Evolutionary conservation across 2,113 vertebrate genomes (phyloP), one percentile per base, ranked within the genome.

Genomic region (Talpa occidentalis): DNA sequence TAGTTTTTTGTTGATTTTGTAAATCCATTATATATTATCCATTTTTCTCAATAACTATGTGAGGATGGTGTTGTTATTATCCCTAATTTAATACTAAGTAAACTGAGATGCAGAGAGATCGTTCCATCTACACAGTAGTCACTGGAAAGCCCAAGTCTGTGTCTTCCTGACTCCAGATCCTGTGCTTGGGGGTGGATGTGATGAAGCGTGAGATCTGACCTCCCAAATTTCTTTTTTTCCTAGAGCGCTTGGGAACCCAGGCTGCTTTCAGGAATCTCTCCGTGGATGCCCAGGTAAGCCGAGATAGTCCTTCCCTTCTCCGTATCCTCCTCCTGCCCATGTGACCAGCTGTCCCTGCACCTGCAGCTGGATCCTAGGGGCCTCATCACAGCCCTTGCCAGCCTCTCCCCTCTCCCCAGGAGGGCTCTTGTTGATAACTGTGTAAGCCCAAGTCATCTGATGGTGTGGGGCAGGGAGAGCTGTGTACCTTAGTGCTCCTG

Each of bases 201-300:
- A 59, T 56, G 47, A n/a, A 62, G 30, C 24, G 11, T 70, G 56
- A 84, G 35, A 72, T 42, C 83, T 97, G 88, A 97, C 67, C 62
- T 77, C 60, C n/a, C 37, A 54, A 62, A 92, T 97, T 93, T 83
- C 42, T 32, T 79, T 93, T 85, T 67, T 79, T 78, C 47, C 93
- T 94, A 97, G 96, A 90, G 72, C 37, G 42, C 26, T 92, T 37
- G 88, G 54, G 88, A 91, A 35, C 28, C 66, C 28, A 81, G 47
- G 19, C 94, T 67, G 67, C 62, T 79, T 87, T 78, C 44, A 21
- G 47, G 62, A 85, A 35, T 44, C 74, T 82, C 94, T 92, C 77
- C 3, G 47, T 52, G 60, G 90, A 81, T 84, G 49, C 81, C 90
- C 56, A 72, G 94, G 97, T 97, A 72, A 96, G 95, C 37, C 40